Conservation (phyloP, 1,140 invertebrate species). For the Myzus persicae region DNA sequence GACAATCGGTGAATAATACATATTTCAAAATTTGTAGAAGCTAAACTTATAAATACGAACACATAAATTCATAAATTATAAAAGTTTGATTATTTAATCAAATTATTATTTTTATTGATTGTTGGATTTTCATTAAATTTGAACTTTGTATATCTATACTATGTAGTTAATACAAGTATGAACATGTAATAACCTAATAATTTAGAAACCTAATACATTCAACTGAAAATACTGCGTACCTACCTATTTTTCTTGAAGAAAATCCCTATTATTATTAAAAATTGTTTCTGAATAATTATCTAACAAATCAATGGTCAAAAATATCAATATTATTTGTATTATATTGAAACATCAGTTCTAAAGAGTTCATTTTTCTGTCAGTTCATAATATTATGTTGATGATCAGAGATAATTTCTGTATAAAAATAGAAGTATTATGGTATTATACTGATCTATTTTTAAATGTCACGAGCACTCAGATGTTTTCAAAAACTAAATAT, state of each 20-base stretch:
- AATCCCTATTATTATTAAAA: not conserved
- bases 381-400: not conserved
- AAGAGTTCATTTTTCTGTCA: not conserved
- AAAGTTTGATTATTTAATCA: no score
- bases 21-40: no score
- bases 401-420: not conserved
- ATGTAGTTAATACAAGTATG: no score
- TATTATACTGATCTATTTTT: slow-evolving; percentile 4
- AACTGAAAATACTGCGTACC: not conserved
- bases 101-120: no score
- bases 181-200: no score
- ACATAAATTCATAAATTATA: no score
- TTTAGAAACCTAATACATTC: no score
- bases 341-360: not conserved
- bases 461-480: not conserved
- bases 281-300: not conserved
- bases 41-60: no score
- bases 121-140: no score
- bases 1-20: no score
- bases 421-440: not conserved
- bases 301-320: not conserved
- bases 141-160: no score
- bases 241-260: not conserved
- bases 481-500: not conserved
- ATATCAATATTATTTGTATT: not conserved